Evolutionary conservation across 2,113 vertebrate genomes (phyloP).

Genomic region (Fregetta grallaria): DNA sequence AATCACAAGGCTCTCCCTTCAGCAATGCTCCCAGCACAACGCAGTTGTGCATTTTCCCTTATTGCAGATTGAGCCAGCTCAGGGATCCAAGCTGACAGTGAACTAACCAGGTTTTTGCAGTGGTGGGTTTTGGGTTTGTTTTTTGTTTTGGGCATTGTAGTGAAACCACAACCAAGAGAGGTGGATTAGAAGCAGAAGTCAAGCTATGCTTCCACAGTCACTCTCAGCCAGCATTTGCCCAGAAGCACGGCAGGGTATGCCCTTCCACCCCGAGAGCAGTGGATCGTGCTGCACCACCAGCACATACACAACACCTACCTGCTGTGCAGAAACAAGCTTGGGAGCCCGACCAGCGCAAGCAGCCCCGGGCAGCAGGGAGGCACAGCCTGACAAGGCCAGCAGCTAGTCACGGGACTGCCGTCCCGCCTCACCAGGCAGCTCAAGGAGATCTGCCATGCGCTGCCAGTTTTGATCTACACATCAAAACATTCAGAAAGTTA

Average conservation of each 20-base stretch:
- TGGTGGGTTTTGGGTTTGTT: too few species aligned
- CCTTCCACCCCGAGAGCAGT: fast-evolving
- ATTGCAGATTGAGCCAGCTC: background rate
- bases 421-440: background rate
- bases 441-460: fast-evolving
- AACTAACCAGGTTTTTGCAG: background rate
- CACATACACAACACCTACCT: fast-evolving
- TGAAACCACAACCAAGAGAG: background rate
- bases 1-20: background rate
- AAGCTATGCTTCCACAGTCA: background rate
- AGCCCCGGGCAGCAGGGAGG: fast-evolving
- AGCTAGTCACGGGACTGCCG: fast-evolving
- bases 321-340: fast-evolving
- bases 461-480: background rate
- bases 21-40: background rate
- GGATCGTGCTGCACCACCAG: background rate
- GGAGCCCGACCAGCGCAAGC: background rate
- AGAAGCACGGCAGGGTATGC: fast-evolving
- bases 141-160: too few species aligned
- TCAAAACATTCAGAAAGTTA: background rate
- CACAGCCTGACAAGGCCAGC: background rate
- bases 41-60: background rate
- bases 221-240: background rate
- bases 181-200: fast-evolving
- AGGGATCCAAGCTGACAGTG: background rate